Conservation (phyloP, 2,888 invertebrate genomes). For the Thymelicus lineola region DNA sequence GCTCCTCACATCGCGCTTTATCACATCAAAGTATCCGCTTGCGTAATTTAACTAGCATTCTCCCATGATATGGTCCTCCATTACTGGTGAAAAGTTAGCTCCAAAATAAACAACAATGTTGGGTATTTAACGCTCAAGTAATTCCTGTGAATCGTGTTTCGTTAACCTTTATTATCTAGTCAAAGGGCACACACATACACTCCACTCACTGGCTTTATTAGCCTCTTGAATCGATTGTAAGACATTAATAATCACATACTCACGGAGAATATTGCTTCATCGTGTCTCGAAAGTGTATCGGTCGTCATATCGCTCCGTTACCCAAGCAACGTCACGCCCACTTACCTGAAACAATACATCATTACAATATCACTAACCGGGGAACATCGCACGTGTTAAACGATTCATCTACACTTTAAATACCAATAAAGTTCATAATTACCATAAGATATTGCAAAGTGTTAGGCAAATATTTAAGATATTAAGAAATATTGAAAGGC, state of each 20-base stretch:
- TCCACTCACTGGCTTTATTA: constrained; percentile 29
- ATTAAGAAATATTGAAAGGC: not conserved
- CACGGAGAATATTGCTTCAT: constrained; percentile 66
- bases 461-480: not conserved
- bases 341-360: constrained; percentile 84
- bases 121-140: constrained; percentile 8
- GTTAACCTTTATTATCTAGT: constrained; percentile 43
- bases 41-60: constrained; percentile 67
- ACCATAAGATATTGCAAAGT: constrained; percentile 29
- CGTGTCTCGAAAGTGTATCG: constrained; percentile 61
- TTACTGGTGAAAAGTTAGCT: constrained; percentile 62
- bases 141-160: constrained; percentile 40
- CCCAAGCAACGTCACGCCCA: constrained; percentile 66
- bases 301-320: constrained; percentile 63
- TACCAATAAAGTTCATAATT: constrained; percentile 39
- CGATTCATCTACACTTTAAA: constrained; percentile 58
- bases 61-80: constrained; percentile 45
- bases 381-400: constrained; percentile 63
- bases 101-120: constrained; percentile 47
- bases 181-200: constrained; percentile 52
- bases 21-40: constrained; percentile 77
- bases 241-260: constrained; percentile 69
- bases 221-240: constrained; percentile 43
- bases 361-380: constrained; percentile 78
- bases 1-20: constrained; percentile 66